These are phyloP conservation scores for Dinomys branickii DNA, from an alignment of 2,113 vertebrate genomes.

Conservation along the genomic window DNA sequence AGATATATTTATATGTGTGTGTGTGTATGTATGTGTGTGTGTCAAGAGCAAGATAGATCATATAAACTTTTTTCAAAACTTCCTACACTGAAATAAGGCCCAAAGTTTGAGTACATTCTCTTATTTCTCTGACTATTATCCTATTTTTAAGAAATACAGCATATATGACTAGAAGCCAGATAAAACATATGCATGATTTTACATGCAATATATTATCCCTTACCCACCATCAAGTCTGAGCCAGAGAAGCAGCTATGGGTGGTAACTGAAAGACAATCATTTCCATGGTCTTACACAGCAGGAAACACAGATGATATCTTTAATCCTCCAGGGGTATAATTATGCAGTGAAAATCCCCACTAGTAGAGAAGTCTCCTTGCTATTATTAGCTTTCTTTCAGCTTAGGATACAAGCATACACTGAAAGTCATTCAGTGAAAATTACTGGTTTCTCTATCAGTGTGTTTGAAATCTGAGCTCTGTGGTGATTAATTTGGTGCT, in stretches of 20 bases:
- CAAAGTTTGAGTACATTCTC: slow-evolving; percentile 19
- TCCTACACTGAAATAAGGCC: slow-evolving; percentile 6
- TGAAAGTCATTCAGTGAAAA: slow-evolving; percentile 75
- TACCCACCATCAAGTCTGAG: background rate
- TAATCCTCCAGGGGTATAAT: slow-evolving; percentile 61
- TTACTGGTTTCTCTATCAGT: slow-evolving; percentile 65
- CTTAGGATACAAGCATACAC: slow-evolving; percentile 62
- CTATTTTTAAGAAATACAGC: slow-evolving; percentile 40
- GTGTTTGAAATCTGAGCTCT: slow-evolving; percentile 66
- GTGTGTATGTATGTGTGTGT: background rate
- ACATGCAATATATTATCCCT: background rate
- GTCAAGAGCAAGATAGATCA: background rate
- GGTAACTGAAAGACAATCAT: slow-evolving; percentile 21
- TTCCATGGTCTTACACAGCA: background rate
- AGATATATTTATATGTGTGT: background rate
- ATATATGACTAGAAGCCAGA: background rate
- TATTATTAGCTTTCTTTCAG: slow-evolving; percentile 74
- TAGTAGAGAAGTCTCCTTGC: slow-evolving; percentile 36
- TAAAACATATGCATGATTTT: background rate
- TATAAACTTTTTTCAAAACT: background rate
- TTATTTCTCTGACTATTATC: background rate
- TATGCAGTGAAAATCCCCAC: slow-evolving; percentile 58
- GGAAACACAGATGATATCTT: slow-evolving; percentile 56
- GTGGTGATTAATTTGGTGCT: slow-evolving; percentile 35
- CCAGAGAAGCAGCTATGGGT: background rate